These are phyloP conservation scores for Aporrectodea caliginosa DNA, from an alignment of 1,140 invertebrate genomes.

Conservation along the genomic window DNA sequence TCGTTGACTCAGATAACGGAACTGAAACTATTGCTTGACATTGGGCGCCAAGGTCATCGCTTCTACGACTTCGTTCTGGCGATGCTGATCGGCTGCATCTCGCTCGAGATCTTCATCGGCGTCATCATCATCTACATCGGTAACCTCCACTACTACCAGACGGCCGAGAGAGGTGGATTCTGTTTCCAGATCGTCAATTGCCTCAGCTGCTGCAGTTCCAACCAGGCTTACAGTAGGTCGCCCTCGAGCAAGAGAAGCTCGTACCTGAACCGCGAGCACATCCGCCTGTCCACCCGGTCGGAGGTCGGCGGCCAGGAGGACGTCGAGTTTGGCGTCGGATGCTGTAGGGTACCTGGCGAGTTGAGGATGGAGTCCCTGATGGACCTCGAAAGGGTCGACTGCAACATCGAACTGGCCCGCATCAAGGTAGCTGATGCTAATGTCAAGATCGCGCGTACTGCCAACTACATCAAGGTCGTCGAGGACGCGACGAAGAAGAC, in stretches of 20 bases:
- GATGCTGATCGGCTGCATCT: constrained; percentile 9
- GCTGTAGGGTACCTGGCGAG: background rate
- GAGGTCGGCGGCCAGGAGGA: constrained; percentile 1
- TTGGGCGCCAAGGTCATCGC: constrained; percentile 6
- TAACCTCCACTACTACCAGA: constrained; percentile 28
- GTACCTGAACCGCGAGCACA: background rate
- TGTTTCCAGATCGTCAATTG: constrained; percentile 32
- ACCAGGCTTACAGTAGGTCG: background rate
- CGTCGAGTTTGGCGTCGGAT: constrained; percentile 11
- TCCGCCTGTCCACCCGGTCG: background rate
- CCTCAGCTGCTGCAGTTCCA: constrained; percentile 11
- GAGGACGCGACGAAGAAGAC: constrained; percentile 20
- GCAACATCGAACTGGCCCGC: constrained; percentile 20
- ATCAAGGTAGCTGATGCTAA: constrained; percentile 14
- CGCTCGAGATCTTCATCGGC: background rate
- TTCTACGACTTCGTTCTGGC: too few species aligned
- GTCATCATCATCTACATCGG: constrained; percentile 14
- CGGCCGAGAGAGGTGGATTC: constrained; percentile 26
- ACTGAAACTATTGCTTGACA: constrained; percentile 22
- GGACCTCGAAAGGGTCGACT: constrained; percentile 20
- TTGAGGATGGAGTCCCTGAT: constrained; percentile 12
- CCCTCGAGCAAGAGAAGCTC: background rate
- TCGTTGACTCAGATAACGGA: constrained; percentile 27
- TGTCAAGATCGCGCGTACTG: constrained; percentile 18
- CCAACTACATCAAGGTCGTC: constrained; percentile 25